Conservation (phyloP, 2,113 vertebrate species). For the Cochlearius cochlearius region DNA sequence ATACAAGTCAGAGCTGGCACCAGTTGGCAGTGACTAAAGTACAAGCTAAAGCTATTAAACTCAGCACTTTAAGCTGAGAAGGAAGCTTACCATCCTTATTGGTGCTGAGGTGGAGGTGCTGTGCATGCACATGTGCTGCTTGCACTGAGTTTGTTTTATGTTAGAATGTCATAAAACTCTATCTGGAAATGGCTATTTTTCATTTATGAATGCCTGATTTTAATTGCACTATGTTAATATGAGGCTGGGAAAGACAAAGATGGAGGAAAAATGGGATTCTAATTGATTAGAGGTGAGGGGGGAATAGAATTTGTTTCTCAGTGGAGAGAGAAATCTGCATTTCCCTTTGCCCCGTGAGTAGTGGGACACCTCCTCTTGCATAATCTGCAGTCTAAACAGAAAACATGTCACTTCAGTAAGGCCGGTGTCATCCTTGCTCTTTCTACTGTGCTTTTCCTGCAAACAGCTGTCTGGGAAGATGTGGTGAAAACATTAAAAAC, state of each 20-base stretch:
- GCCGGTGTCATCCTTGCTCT: background rate
- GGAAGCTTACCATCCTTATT: background rate
- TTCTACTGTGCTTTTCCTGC: background rate
- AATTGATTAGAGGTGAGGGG: background rate
- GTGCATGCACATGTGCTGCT: too few relatives aligned
- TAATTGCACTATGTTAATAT: background rate
- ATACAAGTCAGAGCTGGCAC: background rate
- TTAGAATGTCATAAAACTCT: background rate
- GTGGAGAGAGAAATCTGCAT: background rate
- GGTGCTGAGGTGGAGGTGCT: background rate
- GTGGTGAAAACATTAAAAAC: background rate
- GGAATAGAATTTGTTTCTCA: background rate
- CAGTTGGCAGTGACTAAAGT: background rate
- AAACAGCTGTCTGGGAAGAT: background rate
- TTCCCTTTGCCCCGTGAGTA: background rate
- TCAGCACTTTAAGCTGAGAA: background rate
- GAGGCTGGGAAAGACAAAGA: background rate
- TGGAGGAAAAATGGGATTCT: background rate
- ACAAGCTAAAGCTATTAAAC: background rate
- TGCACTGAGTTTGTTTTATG: background rate
- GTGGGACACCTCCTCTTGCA: background rate
- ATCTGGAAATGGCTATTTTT: background rate
- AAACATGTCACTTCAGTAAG: background rate
- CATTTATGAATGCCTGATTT: background rate
- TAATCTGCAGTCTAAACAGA: background rate